Conservation (phyloP, 2,797 vertebrate genomes). For the Sarcoramphus papa region DNA sequence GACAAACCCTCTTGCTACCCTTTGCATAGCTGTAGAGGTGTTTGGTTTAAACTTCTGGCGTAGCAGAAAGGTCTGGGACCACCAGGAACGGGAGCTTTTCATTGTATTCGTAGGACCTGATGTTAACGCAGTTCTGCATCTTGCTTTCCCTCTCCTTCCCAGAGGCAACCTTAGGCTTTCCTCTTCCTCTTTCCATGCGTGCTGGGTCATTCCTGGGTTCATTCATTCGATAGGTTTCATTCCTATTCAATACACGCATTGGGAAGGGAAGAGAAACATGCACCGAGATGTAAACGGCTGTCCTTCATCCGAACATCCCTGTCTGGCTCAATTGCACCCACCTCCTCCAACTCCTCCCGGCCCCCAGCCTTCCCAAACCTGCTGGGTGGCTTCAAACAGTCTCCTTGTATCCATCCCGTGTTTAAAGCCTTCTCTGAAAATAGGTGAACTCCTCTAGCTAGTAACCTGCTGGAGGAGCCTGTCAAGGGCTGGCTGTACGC, state of each 20-base stretch:
- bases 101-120: background rate
- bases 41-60: background rate
- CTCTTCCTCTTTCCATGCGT: background rate
- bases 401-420: slow-evolving; percentile 37
- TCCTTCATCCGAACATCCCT: slow-evolving; percentile 34
- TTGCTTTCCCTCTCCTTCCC: background rate
- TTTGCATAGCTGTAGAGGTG: background rate
- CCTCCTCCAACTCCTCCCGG: slow-evolving; percentile 38
- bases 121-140: background rate
- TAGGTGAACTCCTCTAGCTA: slow-evolving; percentile 61
- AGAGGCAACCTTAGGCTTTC: background rate
- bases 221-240: background rate
- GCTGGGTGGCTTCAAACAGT: slow-evolving; percentile 61
- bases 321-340: background rate
- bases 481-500: slow-evolving; percentile 48
- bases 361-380: slow-evolving; percentile 26
- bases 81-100: background rate
- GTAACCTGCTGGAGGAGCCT: slow-evolving; percentile 56
- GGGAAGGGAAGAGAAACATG: background rate
- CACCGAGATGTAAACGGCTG: background rate
- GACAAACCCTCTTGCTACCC: background rate
- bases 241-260: background rate
- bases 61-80: background rate
- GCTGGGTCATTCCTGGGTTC: background rate
- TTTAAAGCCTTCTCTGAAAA: slow-evolving; percentile 58